phyloP scores from a whole-genome alignment of 1,140 invertebrate species.

The Atta colombica region DNA sequence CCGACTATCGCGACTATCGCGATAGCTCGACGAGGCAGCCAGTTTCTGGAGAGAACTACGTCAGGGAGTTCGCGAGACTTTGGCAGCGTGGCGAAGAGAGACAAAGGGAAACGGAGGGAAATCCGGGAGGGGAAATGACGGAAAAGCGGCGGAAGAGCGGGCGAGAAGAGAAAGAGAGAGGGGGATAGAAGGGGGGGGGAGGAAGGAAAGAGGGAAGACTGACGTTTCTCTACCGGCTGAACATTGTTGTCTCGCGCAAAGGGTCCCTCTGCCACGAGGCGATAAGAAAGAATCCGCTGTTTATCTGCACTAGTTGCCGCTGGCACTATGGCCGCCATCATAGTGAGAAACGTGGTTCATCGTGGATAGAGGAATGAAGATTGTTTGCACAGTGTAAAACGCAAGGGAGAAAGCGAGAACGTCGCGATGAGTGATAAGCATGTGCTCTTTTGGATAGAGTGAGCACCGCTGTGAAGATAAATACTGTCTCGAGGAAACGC shows the following conservation, averaged over 20 bases:
- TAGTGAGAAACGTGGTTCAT: not conserved
- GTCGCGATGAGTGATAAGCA: slow-evolving; percentile 35
- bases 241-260: slow-evolving; percentile 63
- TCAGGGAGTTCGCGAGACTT: slow-evolving; percentile 52
- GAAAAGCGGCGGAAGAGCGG: slow-evolving; percentile 18
- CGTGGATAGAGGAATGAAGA: slow-evolving; percentile 21
- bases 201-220: not conserved
- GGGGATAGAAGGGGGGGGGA: not conserved
- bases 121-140: slow-evolving; percentile 37
- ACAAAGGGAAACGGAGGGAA: slow-evolving; percentile 37
- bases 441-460: slow-evolving; percentile 26
- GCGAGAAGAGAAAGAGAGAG: not conserved
- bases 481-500: slow-evolving; percentile 40
- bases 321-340: not conserved
- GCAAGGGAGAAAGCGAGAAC: slow-evolving; percentile 31
- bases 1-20: slow-evolving; percentile 50
- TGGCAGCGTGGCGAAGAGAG: slow-evolving; percentile 31
- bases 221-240: slow-evolving; percentile 63
- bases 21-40: slow-evolving; percentile 51
- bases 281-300: slow-evolving; percentile 74
- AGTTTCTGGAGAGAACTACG: slow-evolving; percentile 61
- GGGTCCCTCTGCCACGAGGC: slow-evolving; percentile 60
- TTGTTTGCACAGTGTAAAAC: slow-evolving; percentile 32
- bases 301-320: slow-evolving; percentile 61
- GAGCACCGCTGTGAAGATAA: slow-evolving; percentile 35